phyloP scores from a whole-genome alignment of 2,113 vertebrate genomes.

The Perca fluviatilis region DNA sequence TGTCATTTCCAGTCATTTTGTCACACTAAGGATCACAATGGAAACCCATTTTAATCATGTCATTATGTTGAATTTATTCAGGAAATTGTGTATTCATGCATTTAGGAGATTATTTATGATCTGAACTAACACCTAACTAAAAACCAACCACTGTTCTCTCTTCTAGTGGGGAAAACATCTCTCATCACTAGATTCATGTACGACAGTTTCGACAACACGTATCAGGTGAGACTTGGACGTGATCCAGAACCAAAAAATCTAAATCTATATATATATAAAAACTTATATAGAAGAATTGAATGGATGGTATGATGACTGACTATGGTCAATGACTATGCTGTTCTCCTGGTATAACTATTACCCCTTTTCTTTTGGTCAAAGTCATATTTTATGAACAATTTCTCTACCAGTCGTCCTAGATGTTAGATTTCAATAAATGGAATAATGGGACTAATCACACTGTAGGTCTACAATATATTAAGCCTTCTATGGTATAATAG shows the following conservation, averaged over 20 bases:
- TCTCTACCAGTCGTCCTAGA: not conserved
- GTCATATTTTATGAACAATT: not conserved
- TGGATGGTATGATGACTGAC: not conserved
- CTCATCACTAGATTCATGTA: constrained; percentile 88
- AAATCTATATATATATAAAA: not conserved
- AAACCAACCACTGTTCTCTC: constrained; percentile 28
- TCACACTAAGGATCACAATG: not conserved
- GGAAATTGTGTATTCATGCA: not conserved
- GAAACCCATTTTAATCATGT: not conserved
- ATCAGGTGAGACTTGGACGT: constrained; percentile 78
- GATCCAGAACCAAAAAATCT: not conserved
- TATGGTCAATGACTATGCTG: not conserved
- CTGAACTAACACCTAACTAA: not conserved
- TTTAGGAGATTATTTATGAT: not conserved
- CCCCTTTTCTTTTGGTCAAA: not conserved
- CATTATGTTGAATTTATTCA: not conserved
- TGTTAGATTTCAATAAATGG: not conserved
- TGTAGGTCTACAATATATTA: not conserved
- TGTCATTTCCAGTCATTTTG: constrained; percentile 1
- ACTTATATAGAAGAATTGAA: not conserved
- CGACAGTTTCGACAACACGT: constrained; percentile 87
- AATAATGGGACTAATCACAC: not conserved
- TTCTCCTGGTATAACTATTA: not conserved
- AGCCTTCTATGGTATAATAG: not conserved
- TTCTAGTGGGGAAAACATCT: constrained; percentile 87